Evolutionary conservation across 1,140 invertebrate species (phyloP).

Genomic region (Glossosoma conforme): DNA sequence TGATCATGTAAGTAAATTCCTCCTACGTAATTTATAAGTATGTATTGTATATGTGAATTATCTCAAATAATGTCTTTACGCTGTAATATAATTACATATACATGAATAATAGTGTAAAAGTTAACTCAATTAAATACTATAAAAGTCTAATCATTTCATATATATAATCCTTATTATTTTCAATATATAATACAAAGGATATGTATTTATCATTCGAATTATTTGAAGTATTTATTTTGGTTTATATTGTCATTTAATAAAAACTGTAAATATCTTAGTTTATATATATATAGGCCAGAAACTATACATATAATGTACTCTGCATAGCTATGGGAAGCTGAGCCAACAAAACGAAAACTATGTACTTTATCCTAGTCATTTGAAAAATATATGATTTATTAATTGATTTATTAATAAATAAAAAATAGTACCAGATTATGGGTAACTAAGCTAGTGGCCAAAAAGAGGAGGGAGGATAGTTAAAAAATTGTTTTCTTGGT

Average conservation of each 20-base stretch:
- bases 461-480: too few relatives aligned
- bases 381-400: background rate
- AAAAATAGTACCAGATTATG: too few relatives aligned
- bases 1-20: constrained; percentile 7
- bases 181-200: background rate
- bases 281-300: background rate
- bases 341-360: too few relatives aligned
- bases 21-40: background rate
- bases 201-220: background rate
- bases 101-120: background rate
- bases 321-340: too few relatives aligned
- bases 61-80: background rate
- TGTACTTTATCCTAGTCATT: too few relatives aligned
- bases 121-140: background rate
- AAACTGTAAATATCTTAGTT: background rate
- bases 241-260: background rate
- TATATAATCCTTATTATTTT: background rate
- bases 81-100: background rate
- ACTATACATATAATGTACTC: background rate
- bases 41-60: background rate
- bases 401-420: background rate
- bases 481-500: too few relatives aligned
- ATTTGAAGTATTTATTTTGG: background rate
- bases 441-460: too few relatives aligned
- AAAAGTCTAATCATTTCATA: background rate